Percentiles rank a stretch among this genome's conserved stretches.
These are phyloP conservation scores for Agrypnus murinus DNA, from an alignment of 2,888 invertebrate genomes.

Conservation along the genomic window DNA sequence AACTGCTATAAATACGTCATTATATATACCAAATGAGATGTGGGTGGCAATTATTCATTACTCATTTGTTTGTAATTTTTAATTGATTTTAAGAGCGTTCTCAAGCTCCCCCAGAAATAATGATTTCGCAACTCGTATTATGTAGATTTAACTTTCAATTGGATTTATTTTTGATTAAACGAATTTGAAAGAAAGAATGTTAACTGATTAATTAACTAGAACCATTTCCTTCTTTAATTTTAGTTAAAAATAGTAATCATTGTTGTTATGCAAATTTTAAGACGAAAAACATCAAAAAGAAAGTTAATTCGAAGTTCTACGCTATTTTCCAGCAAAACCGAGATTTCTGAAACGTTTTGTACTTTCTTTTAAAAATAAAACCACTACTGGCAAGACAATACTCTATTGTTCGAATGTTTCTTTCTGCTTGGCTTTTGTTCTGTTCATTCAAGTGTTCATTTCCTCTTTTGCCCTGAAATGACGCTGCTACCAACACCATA, in stretches of 20 bases:
- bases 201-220: too few species aligned
- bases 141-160: neutral
- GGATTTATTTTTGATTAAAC: too few species aligned
- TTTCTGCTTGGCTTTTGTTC: conserved; percentile 36
- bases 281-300: conserved; percentile 16
- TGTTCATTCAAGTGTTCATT: conserved; percentile 44
- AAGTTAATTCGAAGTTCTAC: conserved; percentile 29
- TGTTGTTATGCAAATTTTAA: neutral
- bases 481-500: too few species aligned
- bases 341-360: conserved; percentile 31
- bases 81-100: neutral
- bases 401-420: conserved; percentile 43
- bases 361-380: conserved; percentile 39
- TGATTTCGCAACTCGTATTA: neutral
- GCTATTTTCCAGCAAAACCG: conserved; percentile 26
- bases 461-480: conserved; percentile 33
- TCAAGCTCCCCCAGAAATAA: neutral
- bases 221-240: too few species aligned
- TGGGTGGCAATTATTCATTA: conserved; percentile 5
- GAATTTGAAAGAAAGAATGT: too few species aligned
- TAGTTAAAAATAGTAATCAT: too few species aligned
- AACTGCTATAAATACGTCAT: neutral
- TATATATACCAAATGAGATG: neutral
- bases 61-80: conserved; percentile 3
- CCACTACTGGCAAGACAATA: conserved; percentile 36